Base-by-base conservation (phyloP, 2,797 vertebrate genomes). In the Rousettus madagascariensis region DNA sequence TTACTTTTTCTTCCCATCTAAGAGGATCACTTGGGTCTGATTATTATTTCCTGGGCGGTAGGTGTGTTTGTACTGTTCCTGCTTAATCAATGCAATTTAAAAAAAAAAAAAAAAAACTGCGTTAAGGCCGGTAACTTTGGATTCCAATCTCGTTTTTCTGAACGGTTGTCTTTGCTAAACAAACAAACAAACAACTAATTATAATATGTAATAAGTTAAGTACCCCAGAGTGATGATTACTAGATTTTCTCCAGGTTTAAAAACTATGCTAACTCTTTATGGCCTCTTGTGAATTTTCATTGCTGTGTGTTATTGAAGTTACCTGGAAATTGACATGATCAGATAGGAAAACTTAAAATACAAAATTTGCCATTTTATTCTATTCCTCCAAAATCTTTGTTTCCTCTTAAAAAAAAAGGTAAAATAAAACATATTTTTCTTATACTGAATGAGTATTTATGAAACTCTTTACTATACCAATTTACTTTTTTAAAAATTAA, bases 321-420 rank as follows among this genome's bases (percentile, higher is more conserved):
- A 93, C 26, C 3, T 68, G 20, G 20, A 78, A 63, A 41, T 43
- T 66, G 51, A 53, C 30, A 84, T 51, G 72, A 30, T 53, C 55
- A 72, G 6, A 61, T 15, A 55, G 63, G 46, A 78, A 82, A 95
- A 78, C 5, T 53, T 89, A 41, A 85, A 78, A 83, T 55, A 91
- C 49, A 55, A 90, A 90, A 82, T 55, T 71, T 33, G 7, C 13
- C 69, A 24, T 90, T 90, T 85, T 93, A 85, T 82, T 86, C n/a
- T 20, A 24, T 33, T 3, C 46, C 28, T 57, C 13, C 36, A 22
- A 93, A 91, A 79, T 83, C 20, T 28, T 63, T 88, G 43, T 13
- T 38, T 71, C 3, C 0, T 38, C 36, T 24, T 75, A 4, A 77
- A 78, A 61, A 24, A 66, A 78, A 15, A 3, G 5, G 33, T 57